Evolutionary conservation across 2,113 vertebrate species (phyloP).

Genomic region (Clarias batrachus): DNA sequence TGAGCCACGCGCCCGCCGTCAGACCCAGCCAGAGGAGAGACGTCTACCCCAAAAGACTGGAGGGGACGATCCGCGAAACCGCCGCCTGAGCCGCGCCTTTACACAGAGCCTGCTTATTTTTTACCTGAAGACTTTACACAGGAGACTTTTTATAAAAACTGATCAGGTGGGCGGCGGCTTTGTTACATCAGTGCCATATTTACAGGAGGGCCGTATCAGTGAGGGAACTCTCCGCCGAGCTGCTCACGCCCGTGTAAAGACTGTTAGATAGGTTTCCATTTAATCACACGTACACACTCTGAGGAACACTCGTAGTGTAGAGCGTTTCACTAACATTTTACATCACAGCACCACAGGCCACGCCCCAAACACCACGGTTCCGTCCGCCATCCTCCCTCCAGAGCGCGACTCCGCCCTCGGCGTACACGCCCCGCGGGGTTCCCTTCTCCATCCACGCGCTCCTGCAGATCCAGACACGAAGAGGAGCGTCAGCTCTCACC

Average conservation of each 20-base stretch:
- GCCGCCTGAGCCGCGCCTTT: constrained; percentile 77
- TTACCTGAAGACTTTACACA: constrained; percentile 42
- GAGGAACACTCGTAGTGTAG: not conserved
- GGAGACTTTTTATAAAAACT: constrained; percentile 82
- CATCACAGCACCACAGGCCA: not conserved
- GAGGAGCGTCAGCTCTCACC: not conserved
- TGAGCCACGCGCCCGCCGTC: constrained; percentile 81
- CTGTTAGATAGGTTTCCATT: not conserved
- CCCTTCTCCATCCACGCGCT: not conserved
- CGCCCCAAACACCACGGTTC: not conserved
- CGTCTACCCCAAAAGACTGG: constrained; percentile 89
- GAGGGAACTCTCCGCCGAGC: not conserved
- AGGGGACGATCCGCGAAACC: constrained; percentile 83
- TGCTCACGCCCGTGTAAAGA: constrained; percentile 6
- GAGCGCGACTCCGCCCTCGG: not conserved
- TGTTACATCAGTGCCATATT: not conserved
- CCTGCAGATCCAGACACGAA: not conserved
- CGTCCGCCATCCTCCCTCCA: not conserved
- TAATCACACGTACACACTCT: not conserved
- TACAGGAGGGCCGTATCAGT: not conserved
- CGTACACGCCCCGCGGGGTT: not conserved
- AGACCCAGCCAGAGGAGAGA: constrained; percentile 84
- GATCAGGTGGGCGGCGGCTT: constrained; percentile 76
- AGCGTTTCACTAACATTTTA: not conserved
- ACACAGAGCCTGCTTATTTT: constrained; percentile 59